These are phyloP conservation scores for Drosophila gunungcola DNA, from an alignment of 1,140 invertebrate genomes.

Conservation along the genomic window DNA sequence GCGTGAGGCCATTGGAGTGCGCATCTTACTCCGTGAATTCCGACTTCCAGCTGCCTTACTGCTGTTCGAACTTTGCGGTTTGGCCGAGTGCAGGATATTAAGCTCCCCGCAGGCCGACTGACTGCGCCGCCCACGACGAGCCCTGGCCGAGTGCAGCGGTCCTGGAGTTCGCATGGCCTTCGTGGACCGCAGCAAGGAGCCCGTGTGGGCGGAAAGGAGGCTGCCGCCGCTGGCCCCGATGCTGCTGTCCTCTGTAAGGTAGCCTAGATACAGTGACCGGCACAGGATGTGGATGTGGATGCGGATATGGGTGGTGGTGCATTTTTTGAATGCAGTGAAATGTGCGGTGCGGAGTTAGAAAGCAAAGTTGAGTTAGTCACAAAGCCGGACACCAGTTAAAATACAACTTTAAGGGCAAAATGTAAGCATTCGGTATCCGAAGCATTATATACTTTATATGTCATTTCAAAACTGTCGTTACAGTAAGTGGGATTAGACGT, in stretches of 20 bases:
- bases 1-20: constrained; percentile 71
- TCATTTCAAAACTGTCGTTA: no score
- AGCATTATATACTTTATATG: no score
- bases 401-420: constrained; percentile 1
- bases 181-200: constrained; percentile 56
- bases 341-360: constrained; percentile 38
- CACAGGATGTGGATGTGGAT: constrained; percentile 24
- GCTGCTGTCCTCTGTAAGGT: constrained; percentile 84
- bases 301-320: neutral
- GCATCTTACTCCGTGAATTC: constrained; percentile 74
- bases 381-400: constrained; percentile 47
- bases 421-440: neutral
- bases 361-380: constrained; percentile 46
- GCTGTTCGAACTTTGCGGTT: constrained; percentile 4
- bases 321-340: constrained; percentile 19
- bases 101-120: constrained; percentile 68
- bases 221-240: constrained; percentile 44
- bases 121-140: constrained; percentile 71
- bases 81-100: constrained; percentile 25
- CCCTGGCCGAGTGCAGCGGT: constrained; percentile 74
- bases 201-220: constrained; percentile 37
- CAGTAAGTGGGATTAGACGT: no score
- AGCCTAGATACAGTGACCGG: constrained; percentile 74
- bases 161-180: constrained; percentile 69
- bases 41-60: constrained; percentile 15